Percentiles rank a stretch among this genome's conserved stretches.
These are phyloP conservation scores for Corella eumyota DNA, from an alignment of 23 tunicate species.

Conservation along the genomic window DNA sequence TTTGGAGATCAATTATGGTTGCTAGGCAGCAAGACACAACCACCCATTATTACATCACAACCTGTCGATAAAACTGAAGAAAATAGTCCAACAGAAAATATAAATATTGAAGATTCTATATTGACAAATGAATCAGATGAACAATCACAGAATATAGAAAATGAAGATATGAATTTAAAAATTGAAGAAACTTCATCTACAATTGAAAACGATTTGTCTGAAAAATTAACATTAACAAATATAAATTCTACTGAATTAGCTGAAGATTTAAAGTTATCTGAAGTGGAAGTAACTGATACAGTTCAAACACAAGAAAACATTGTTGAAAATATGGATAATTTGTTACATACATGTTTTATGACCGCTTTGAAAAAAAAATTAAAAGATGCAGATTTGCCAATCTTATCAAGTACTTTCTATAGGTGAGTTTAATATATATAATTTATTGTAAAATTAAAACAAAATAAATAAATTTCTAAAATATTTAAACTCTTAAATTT, in stretches of 20 bases:
- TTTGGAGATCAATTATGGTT: constrained; percentile 92
- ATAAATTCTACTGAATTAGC: neutral
- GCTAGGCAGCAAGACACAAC: constrained; percentile 51
- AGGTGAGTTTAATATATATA: constrained; percentile 69
- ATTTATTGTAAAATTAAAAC: too few relatives aligned
- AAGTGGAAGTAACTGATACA: neutral
- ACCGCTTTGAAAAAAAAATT: constrained; percentile 65
- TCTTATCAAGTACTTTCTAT: constrained; percentile 79
- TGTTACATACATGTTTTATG: constrained; percentile 51
- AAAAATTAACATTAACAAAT: too few relatives aligned
- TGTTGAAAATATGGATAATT: constrained; percentile 57
- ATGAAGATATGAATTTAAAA: too few relatives aligned
- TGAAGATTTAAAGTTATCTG: neutral
- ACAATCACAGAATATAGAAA: constrained; percentile 1
- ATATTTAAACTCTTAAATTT: too few relatives aligned
- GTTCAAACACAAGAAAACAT: neutral
- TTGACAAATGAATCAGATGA: neutral
- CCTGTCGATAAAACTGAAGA: neutral
- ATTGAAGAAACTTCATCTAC: neutral
- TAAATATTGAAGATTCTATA: neutral
- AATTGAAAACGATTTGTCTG: neutral
- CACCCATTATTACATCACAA: constrained; percentile 22
- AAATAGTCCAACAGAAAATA: neutral
- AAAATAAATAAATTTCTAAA: too few relatives aligned
- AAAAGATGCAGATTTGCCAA: constrained; percentile 74